These are phyloP conservation scores for Pseudorhombus dupliciocellatus DNA, from an alignment of 2,113 vertebrate genomes.

Conservation along the genomic window DNA sequence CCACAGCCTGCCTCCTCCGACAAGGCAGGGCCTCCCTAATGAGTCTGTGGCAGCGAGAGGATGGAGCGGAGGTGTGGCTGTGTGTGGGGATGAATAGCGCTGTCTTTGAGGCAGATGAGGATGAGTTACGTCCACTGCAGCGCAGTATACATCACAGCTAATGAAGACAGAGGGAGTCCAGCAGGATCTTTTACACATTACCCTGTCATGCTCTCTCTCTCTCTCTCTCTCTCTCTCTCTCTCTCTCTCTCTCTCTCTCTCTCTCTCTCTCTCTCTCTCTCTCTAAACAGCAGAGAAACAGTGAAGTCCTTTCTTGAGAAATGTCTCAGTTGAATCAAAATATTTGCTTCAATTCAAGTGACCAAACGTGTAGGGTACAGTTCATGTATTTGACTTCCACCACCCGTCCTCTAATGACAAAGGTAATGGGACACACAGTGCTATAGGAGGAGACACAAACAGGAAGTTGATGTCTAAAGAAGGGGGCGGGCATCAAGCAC, in stretches of 20 bases:
- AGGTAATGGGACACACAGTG: too few relatives aligned
- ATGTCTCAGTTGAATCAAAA: background rate
- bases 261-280: background rate
- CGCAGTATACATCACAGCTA: conserved; percentile 50
- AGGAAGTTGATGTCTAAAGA: too few relatives aligned
- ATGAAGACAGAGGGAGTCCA: conserved; percentile 61
- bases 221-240: background rate
- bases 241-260: background rate
- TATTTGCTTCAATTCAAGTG: too few relatives aligned
- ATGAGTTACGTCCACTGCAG: conserved; percentile 60
- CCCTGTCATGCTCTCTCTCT: conserved; percentile 31
- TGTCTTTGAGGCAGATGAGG: conserved; percentile 50
- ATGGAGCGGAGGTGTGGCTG: background rate
- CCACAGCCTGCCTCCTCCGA: background rate
- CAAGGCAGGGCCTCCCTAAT: conserved; percentile 32
- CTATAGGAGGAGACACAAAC: too few relatives aligned
- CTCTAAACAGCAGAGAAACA: background rate
- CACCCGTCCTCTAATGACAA: too few relatives aligned
- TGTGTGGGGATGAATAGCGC: conserved; percentile 20
- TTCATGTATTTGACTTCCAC: too few relatives aligned
- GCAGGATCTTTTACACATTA: conserved; percentile 49
- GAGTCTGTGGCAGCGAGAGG: conserved; percentile 48
- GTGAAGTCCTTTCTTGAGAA: background rate
- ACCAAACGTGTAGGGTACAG: too few relatives aligned
- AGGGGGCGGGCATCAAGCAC: too few relatives aligned